Evolutionary conservation across 2,113 vertebrate species (phyloP), one percentile per base, ranked within the genome.

Genomic region (Macquaria australasica): DNA sequence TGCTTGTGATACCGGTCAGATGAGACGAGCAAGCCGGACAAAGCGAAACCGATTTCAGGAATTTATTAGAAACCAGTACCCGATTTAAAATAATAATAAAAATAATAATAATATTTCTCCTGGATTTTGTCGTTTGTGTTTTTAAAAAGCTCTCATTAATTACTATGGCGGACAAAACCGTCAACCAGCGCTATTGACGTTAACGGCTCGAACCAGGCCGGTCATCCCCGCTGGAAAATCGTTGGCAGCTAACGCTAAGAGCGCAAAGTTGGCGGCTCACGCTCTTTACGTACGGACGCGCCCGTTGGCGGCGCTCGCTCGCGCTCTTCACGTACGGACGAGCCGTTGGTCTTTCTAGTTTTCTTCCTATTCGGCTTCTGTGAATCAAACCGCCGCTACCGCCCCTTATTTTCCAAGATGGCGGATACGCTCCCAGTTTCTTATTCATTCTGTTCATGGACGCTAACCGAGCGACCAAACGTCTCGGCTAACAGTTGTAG

Each of bases 391-490:
- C 34, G 80, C 75, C 85, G 88, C 93, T 90, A 83, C 86, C 92
- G 92, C 94, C 94, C 94, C 85, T 92, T 88, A 66, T 90, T 95
- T 93, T 89, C 94, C 97, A 97, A 98, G 96, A 97, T 98, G 97
- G 97, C 96, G 96, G 96, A 93, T 85, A 90, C 94, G 91, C 95
- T 92, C 85, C 95, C 94, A 92, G 79, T 71, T 81, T 91, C 84
- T 90, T 82, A 89, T 94, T 91, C 85, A 85, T 93, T 83, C 85
- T 50, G 58, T 83, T 76, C 73, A 64, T n/a, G 25, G 48, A 72
- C 48, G 60, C 60, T 28, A 25, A 51, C 45, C 56, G 56, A 60
- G 43, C n/a, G n/a, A n/a, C n/a, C n/a, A n/a, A n/a, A 18, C 31
- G 39, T 28, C 8, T 28, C 11, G 2, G 41, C 21, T 43, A 31